Evolutionary conservation across 2,113 vertebrate species (phyloP), one percentile per base, ranked within the genome.

Genomic region (Dunckerocampus dactyliophorus): DNA sequence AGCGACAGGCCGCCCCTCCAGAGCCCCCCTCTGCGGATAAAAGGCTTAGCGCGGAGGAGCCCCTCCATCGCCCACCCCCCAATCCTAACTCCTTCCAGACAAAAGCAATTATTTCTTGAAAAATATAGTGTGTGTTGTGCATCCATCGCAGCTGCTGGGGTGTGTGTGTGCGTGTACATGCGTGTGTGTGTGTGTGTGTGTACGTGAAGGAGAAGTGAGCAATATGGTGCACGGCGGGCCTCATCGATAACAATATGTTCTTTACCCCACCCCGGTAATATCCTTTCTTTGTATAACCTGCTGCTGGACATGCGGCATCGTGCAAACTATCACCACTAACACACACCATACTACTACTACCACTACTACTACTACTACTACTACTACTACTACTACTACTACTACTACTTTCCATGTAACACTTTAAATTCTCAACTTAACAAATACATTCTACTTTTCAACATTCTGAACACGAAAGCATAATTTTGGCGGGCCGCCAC

Each of bases 51-150:
- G 69, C 85, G 72, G 75, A 87, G 85, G 84, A 82, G 84, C 87
- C 87, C 74, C 81, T 80, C 72, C 81, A 82, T 84, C 86, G 24
- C 85, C 87, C 88, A 86, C 85, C 88, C 85, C 39, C 81, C 72
- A 80, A 82, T 85, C 86, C 86, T 85, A 89, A 88, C 86, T 90
- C 89, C 87, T 89, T 90, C 88, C 89, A 90, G 89, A 91, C 90
- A 91, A 90, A 91, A 90, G 90, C 90, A 92, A 91, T 90, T 92
- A 90, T 91, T 90, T 90, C 89, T 89, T 88, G 87, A 86, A 86
- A 88, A 86, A 83, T 83, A 83, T 82, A 81, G 89, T 89, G 86
- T 85, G 78, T 88, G 90, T 88, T 87, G 88, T 83, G 84, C 75
- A 85, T 87, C 81, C 83, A 77, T 85, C 58, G 70, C 67, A 56